Evolutionary conservation across 2,113 vertebrate species (phyloP), one percentile per base, ranked within the genome.

Genomic region (Bolborhynchus lineola): DNA sequence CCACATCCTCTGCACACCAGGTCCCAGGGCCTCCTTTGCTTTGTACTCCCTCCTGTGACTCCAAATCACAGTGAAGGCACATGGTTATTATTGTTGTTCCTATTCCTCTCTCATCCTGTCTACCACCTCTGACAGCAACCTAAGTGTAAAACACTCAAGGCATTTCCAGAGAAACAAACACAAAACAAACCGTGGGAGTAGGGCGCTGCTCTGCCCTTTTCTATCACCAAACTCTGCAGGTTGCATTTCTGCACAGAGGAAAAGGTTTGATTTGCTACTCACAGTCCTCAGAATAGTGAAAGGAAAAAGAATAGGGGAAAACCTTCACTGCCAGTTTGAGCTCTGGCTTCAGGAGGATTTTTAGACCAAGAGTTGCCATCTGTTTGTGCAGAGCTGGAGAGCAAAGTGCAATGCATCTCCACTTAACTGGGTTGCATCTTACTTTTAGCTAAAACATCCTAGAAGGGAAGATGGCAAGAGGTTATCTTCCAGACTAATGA

Each of bases 141-240:
- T 39, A 80, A 90, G 44, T 46, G 81, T 62, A 52, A 92, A 96
- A 21, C 79, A 90, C 90, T 85, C 46, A 35, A 63, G 75, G 64
- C 88, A 86, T 70, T 96, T 83, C 57, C 79, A 86, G 85, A 75
- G 33, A 81, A 95, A 89, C 84, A 82, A 93, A 85, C 70, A 28
- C 35, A 68, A 94, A 90, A 84, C 68, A 75, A 90, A 83, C 76
- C 9, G 39, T 23, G 28, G 85, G 88, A 80, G 63, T 53, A 77
- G 35, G 37, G 55, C 68, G 19, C 64, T 31, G 60, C 85, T 88
- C 85, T 95, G 55, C 79, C 71, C 85, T 95, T 96, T 87, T 85
- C 75, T 16, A 76, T 77, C 91, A 69, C 63, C 41, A 55, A 42
- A 77, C 68, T 71, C 90, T 31, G 85, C 79, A 86, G 85, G 76